Percentiles rank a stretch among this genome's conserved stretches.
These are phyloP conservation scores for Eretmochelys imbricata DNA, from an alignment of 2,113 vertebrate genomes.

Conservation along the genomic window DNA sequence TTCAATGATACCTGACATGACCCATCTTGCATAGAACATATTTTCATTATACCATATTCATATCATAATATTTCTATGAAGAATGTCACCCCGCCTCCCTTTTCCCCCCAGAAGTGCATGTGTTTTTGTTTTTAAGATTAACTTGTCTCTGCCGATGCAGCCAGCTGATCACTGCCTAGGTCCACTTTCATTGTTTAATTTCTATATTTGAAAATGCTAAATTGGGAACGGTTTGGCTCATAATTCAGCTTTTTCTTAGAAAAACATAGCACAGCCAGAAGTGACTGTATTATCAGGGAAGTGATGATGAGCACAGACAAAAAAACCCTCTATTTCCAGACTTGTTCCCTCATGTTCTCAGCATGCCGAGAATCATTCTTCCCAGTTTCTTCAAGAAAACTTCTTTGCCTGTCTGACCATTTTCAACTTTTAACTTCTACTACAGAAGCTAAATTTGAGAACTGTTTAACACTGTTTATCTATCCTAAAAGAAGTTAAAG, in stretches of 20 bases:
- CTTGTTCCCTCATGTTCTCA: not conserved
- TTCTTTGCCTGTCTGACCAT: accelerated
- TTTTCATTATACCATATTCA: too few relatives aligned
- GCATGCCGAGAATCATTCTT: not conserved
- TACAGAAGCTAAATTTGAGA: not conserved
- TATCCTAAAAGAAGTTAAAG: not conserved
- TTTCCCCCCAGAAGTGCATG: not conserved
- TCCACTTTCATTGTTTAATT: not conserved
- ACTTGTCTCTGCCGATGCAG: not conserved
- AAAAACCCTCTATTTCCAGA: not conserved
- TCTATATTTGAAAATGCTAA: not conserved
- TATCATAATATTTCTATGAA: too few relatives aligned
- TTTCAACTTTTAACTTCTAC: accelerated
- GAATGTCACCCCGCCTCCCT: too few relatives aligned
- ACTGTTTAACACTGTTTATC: not conserved
- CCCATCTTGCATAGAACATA: too few relatives aligned
- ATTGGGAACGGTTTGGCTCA: not conserved
- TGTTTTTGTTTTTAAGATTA: not conserved
- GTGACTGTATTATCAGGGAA: not conserved
- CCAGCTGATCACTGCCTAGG: not conserved
- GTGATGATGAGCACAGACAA: not conserved
- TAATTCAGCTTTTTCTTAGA: not conserved
- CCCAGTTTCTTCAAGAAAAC: not conserved
- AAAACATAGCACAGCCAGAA: not conserved
- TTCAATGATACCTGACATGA: too few relatives aligned